Percentiles rank a stretch among this genome's conserved stretches.
These are phyloP conservation scores for Drosophila equinoxialis DNA, from an alignment of 1,140 invertebrate genomes.

Conservation along the genomic window DNA sequence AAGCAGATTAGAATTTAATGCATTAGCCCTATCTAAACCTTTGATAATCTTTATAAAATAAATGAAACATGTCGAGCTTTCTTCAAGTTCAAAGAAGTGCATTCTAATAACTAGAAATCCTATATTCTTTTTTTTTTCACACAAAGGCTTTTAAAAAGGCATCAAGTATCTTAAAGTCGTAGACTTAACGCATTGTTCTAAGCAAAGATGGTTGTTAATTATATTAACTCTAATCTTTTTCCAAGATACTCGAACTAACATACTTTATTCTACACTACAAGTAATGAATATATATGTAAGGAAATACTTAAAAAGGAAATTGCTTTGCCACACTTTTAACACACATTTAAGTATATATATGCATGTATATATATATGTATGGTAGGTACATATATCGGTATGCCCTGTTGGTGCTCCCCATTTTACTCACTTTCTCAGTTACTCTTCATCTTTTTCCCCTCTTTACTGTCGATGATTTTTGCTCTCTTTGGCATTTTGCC, in stretches of 20 bases:
- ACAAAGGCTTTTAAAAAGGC: no score
- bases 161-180: no score
- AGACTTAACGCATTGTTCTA: no score
- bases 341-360: constrained; percentile 4
- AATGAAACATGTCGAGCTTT: no score
- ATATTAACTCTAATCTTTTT: no score
- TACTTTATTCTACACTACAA: neutral
- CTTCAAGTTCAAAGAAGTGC: no score
- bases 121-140: no score
- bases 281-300: neutral
- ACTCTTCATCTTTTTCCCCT: neutral
- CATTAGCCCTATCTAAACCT: no score
- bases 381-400: neutral
- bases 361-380: neutral
- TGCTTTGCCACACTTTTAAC: constrained; percentile 12
- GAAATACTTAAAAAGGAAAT: neutral
- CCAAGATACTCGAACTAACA: neutral
- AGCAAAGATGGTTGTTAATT: no score
- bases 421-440: constrained; percentile 4
- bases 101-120: no score
- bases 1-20: no score
- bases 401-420: constrained; percentile 2
- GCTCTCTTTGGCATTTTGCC: constrained; percentile 58
- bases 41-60: no score
- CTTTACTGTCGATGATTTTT: constrained; percentile 62